Base-by-base conservation (phyloP, 2,797 vertebrate genomes). In the Melanotaenia pygmaea region DNA sequence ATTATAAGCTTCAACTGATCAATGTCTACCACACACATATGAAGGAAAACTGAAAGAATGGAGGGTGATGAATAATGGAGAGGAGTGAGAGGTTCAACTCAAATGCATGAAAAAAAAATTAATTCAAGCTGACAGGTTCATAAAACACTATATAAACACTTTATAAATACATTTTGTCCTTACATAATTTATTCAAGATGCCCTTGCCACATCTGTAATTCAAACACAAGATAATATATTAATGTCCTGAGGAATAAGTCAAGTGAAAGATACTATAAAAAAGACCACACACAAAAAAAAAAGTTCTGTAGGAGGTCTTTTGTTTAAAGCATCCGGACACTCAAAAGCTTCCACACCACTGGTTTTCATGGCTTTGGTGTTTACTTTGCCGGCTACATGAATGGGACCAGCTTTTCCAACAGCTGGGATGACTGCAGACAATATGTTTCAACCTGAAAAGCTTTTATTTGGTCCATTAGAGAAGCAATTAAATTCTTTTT, bases 1-100 rank as follows among this genome's bases (percentile, higher is more conserved):
- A 98, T 96, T 94, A 98, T 97, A 94, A 95, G 96, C 95, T 97
- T 97, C 96, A 98, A 97, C 93, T 98, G 97, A 98, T 97, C 97
- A 98, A 99, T 98, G 95, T 98, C 97, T 98, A 97, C 90, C 93
- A 91, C 90, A 92, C 94, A 94, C 94, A 94, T 94, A 96, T 98
- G 96, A 98, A 98, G 97, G 97, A 98, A 98, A 98, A 98, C 93
- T 94, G 68, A 72, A 95, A 89, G 94, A 94, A 94, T 89, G 80
- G 82, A 76, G 67, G 67, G 56, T 32, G 38, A 61, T 59, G 59
- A 65, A 69, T 50, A 38, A 60, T 60, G 69, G 67, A 84, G 72
- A 83, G 38, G 82, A 60, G 58, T 34, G 60, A 81, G 68, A 66
- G 38, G 70, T 13, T 50, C 53, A 77, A 45, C 34, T 51, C 28